A percentile compares a stretch with the other conserved stretches of the same genome.
These are phyloP conservation scores for Sarcophaga variegata DNA, from an alignment of 2,888 invertebrate genomes.

Conservation along the genomic window DNA sequence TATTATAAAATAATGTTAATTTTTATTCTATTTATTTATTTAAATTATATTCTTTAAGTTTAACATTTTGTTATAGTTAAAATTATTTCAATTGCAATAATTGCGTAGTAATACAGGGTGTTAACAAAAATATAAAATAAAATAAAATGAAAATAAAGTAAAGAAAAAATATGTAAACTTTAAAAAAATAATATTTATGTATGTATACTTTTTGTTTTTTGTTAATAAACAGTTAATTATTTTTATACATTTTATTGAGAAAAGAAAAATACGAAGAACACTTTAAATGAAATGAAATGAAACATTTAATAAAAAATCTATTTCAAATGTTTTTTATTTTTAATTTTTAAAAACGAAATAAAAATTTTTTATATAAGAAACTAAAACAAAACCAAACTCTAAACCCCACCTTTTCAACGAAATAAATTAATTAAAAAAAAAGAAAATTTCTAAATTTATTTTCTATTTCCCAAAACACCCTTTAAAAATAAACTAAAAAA, in stretches of 20 bases:
- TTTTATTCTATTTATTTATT: constrained; percentile 12
- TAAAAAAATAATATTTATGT: no score
- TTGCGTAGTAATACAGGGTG: constrained; percentile 69
- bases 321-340: constrained; percentile 64
- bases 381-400: constrained; percentile 34
- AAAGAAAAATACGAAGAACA: not conserved
- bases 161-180: constrained; percentile 37
- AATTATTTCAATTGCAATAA: constrained; percentile 68
- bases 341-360: constrained; percentile 29
- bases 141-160: not conserved
- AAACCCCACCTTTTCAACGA: constrained; percentile 67
- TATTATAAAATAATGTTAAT: constrained; percentile 53
- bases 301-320: constrained; percentile 22
- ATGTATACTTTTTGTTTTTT: constrained; percentile 51
- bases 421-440: constrained; percentile 47
- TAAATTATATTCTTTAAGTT: constrained; percentile 39
- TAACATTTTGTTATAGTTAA: constrained; percentile 61
- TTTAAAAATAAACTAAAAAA: constrained; percentile 28
- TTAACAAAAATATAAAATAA: constrained; percentile 49
- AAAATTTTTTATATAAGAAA: constrained; percentile 8
- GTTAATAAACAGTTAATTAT: constrained; percentile 64
- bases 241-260: constrained; percentile 55
- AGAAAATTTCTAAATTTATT: constrained; percentile 6
- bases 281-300: constrained; percentile 1
- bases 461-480: constrained; percentile 29